Conservation (phyloP, 2,113 vertebrate species). For the Salvator merianae region DNA sequence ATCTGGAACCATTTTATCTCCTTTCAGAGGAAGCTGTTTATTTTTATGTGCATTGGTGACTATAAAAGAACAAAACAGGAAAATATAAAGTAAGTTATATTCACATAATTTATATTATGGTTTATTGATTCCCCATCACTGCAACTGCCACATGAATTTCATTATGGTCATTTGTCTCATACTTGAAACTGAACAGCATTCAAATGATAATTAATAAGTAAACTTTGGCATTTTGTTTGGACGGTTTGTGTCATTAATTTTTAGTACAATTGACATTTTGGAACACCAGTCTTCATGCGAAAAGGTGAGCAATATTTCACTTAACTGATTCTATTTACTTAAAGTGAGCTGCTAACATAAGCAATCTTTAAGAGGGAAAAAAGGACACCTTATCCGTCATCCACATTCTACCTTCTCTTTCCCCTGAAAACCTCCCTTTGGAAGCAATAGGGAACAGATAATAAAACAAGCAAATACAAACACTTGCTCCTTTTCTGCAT, state of each 20-base stretch:
- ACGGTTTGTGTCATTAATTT: slow-evolving; percentile 39
- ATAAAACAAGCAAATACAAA: no score
- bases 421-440: neutral
- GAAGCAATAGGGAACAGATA: neutral
- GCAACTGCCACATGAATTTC: slow-evolving; percentile 28
- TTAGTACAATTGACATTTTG: slow-evolving; percentile 24
- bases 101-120: slow-evolving; percentile 43
- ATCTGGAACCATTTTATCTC: slow-evolving; percentile 41
- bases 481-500: neutral
- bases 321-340: slow-evolving; percentile 40
- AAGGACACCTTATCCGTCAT: neutral
- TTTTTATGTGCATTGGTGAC: slow-evolving; percentile 23
- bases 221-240: slow-evolving; percentile 36
- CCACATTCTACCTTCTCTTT: neutral
- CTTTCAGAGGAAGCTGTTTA: slow-evolving; percentile 13
- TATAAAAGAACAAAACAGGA: slow-evolving; percentile 41
- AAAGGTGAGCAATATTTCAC: slow-evolving; percentile 34
- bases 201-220: slow-evolving; percentile 40
- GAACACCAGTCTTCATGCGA: slow-evolving; percentile 17
- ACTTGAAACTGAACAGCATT: slow-evolving; percentile 45
- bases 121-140: slow-evolving; percentile 54
- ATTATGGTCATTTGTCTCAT: slow-evolving; percentile 46
- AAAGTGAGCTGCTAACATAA: slow-evolving; percentile 30
- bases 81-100: slow-evolving; percentile 56
- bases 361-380: neutral